Conservation (phyloP, 2,113 vertebrate species). For the Leucopternis melanops region DNA sequence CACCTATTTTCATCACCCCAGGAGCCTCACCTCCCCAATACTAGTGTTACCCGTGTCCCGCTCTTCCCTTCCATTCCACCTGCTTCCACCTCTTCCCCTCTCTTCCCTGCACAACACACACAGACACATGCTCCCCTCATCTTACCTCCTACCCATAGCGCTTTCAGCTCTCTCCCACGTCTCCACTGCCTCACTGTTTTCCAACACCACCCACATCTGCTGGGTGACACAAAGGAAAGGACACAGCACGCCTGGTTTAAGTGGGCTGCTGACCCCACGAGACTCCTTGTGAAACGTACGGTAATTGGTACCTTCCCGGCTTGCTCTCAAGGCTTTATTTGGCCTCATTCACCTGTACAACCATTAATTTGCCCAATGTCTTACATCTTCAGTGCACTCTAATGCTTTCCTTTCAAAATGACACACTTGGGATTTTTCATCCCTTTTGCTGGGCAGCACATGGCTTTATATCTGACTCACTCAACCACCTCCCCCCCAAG, state of each 20-base stretch:
- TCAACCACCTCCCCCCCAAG: not conserved
- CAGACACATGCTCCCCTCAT: fast-evolving
- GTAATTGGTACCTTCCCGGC: not conserved
- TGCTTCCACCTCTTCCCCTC: not conserved
- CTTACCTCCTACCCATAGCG: fast-evolving
- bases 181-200: not conserved
- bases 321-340: not conserved
- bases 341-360: not conserved
- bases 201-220: not conserved
- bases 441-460: not conserved
- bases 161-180: not conserved
- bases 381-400: not conserved
- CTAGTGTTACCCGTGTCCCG: not conserved
- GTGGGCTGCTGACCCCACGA: not conserved
- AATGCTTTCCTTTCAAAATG: not conserved
- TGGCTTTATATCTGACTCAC: not conserved
- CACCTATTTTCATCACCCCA: not conserved
- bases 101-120: not conserved
- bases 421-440: not conserved
- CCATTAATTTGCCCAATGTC: not conserved
- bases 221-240: not conserved
- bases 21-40: not conserved
- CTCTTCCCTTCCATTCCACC: not conserved
- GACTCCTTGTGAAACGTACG: not conserved
- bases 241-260: not conserved